These are phyloP conservation scores for Dendroctonus ponderosae DNA, from an alignment of 1,140 invertebrate species.

Conservation along the genomic window DNA sequence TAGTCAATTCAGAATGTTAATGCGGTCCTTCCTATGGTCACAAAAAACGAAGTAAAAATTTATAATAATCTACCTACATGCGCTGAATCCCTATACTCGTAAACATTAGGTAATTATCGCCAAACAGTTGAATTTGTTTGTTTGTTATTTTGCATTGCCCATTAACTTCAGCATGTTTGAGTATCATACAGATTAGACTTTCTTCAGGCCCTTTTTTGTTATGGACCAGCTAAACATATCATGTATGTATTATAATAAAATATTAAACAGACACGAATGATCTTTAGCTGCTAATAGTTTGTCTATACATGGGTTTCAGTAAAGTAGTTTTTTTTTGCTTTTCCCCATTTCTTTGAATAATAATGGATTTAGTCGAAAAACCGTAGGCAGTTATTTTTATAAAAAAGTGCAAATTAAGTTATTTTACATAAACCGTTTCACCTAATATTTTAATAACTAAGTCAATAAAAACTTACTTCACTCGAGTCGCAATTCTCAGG, in stretches of 20 bases:
- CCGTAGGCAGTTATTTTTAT: no score
- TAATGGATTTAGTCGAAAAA: no score
- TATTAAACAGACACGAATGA: constrained; percentile 2
- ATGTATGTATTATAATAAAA: constrained; percentile 16
- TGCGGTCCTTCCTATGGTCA: no score
- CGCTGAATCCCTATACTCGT: background rate
- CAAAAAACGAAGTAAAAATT: no score
- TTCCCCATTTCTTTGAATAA: background rate
- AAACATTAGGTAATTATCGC: constrained; percentile 15
- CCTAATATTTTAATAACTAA: no score
- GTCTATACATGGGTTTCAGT: background rate
- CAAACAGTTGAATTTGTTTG: constrained; percentile 15
- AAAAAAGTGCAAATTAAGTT: no score
- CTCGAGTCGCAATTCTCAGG: constrained; percentile 30
- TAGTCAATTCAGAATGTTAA: no score
- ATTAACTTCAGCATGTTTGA: constrained; percentile 21
- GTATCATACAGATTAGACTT: constrained; percentile 22
- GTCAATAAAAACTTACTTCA: constrained; percentile 18
- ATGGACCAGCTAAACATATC: constrained; percentile 12
- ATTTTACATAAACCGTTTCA: no score
- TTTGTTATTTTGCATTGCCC: constrained; percentile 13
- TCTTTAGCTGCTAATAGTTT: constrained; percentile 1
- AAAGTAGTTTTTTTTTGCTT: background rate
- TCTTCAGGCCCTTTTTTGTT: constrained; percentile 13
- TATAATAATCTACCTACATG: no score